phyloP scores from a whole-genome alignment of 2,888 invertebrate genomes.

The Diogma glabrata region DNA sequence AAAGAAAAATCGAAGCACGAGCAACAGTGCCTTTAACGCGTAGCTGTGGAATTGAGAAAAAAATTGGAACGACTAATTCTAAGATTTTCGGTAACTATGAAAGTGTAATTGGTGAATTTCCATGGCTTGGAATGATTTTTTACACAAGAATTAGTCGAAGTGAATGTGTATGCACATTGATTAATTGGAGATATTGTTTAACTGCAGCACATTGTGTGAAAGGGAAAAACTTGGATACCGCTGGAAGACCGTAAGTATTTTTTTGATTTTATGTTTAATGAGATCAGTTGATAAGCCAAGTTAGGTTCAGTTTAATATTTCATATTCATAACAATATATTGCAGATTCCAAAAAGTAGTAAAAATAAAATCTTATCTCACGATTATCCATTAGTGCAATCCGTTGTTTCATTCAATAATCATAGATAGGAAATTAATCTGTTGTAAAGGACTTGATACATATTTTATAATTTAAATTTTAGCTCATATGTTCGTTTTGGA shows the following conservation, averaged over 20 bases:
- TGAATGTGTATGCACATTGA: background rate
- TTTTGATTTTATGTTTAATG: too few species aligned
- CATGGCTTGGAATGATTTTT: background rate
- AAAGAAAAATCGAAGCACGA: too few species aligned
- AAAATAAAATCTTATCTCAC: too few species aligned
- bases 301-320: too few species aligned
- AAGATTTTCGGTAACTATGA: background rate
- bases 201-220: background rate
- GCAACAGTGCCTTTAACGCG: too few species aligned
- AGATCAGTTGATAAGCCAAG: too few species aligned
- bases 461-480: background rate
- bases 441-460: background rate
- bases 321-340: too few species aligned
- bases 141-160: background rate
- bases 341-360: too few species aligned
- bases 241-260: constrained; percentile 2
- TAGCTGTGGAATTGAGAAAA: background rate
- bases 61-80: background rate
- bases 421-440: background rate
- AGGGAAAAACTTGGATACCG: background rate
- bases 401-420: too few species aligned
- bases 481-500: background rate
- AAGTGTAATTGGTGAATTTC: background rate
- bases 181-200: background rate
- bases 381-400: too few species aligned